Conservation (phyloP, 2,797 vertebrate species). For the Falco columbarius region DNA sequence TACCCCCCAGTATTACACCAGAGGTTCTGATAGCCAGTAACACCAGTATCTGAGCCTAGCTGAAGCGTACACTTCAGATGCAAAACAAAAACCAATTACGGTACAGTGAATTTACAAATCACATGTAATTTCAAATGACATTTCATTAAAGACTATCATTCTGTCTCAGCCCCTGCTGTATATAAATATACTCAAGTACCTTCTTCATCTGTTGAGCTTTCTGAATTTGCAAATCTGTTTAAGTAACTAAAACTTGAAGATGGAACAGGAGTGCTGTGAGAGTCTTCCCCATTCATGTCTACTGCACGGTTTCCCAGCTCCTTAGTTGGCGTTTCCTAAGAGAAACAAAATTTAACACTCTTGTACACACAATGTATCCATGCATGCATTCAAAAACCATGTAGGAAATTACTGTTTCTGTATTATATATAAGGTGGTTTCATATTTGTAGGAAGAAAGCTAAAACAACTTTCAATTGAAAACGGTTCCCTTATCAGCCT, state of each 20-base stretch:
- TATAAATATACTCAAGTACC: constrained; percentile 75
- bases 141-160: not conserved
- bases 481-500: not conserved
- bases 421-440: not conserved
- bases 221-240: constrained; percentile 91
- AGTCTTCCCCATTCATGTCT: constrained; percentile 79
- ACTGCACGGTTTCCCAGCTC: constrained; percentile 87
- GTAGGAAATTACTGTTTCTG: not conserved
- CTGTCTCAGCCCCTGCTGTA: not conserved
- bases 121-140: not conserved
- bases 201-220: constrained; percentile 99
- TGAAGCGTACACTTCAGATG: not conserved
- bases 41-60: not conserved
- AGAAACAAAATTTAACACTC: not conserved
- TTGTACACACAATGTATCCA: not conserved
- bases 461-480: not conserved
- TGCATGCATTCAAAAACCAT: not conserved
- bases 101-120: not conserved
- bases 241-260: constrained; percentile 79
- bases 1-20: not conserved
- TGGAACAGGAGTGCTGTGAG: constrained; percentile 77
- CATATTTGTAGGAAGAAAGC: not conserved
- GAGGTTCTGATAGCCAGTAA: not conserved
- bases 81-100: not conserved
- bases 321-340: constrained; percentile 96